phyloP scores from a whole-genome alignment of 2,113 vertebrate genomes.

The Mesitornis unicolor region DNA sequence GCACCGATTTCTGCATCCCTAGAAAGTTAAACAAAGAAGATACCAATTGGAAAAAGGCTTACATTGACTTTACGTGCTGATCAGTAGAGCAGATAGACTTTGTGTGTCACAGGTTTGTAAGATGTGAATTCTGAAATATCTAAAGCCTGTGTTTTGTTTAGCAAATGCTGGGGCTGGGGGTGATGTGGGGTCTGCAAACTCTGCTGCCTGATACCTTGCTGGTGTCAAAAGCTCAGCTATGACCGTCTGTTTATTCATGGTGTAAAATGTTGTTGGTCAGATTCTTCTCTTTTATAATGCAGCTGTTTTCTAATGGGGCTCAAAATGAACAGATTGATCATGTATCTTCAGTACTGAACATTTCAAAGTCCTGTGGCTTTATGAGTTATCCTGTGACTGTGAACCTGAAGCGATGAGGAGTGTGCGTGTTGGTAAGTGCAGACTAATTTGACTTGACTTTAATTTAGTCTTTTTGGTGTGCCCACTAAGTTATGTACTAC shows the following conservation, averaged over 20 bases:
- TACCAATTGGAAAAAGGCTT: background rate
- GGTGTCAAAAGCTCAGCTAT: background rate
- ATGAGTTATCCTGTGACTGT: background rate
- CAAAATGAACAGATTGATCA: background rate
- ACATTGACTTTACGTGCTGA: background rate
- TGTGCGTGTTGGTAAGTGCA: background rate
- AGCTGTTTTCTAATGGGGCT: background rate
- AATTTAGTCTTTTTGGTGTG: background rate
- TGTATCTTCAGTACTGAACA: background rate
- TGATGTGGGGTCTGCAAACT: background rate
- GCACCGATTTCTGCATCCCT: background rate
- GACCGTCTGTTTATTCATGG: background rate
- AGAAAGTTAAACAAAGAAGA: background rate
- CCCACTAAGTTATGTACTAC: background rate
- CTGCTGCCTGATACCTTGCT: background rate
- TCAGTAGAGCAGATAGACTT: background rate
- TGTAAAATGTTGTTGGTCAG: background rate
- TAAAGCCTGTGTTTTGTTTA: background rate
- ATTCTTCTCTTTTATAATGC: background rate
- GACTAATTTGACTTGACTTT: background rate
- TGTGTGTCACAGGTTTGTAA: background rate
- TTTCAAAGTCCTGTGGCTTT: background rate
- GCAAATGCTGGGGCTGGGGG: background rate
- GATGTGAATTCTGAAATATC: background rate
- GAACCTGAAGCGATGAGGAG: background rate